Percentiles rank a stretch among this genome's conserved stretches.
Evolutionary conservation across 2,797 vertebrate genomes (phyloP).

Genomic region (Sebastes hubbsi): DNA sequence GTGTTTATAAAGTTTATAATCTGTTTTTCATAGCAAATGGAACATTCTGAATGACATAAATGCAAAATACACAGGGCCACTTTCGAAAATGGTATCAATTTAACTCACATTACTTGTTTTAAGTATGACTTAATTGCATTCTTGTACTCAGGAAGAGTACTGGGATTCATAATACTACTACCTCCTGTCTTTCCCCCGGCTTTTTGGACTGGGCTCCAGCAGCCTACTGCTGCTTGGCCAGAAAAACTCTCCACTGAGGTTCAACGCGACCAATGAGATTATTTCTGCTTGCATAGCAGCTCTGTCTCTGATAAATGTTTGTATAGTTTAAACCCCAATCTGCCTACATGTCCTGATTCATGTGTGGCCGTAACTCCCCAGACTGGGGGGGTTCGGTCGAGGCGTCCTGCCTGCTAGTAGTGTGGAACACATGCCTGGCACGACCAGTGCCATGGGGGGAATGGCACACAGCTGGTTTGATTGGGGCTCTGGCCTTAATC

Average conservation of each 20-base stretch:
- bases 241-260: slow-evolving; percentile 56
- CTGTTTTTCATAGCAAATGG: not conserved
- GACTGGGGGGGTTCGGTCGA: slow-evolving; percentile 55
- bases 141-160: not conserved
- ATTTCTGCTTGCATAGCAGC: slow-evolving; percentile 72
- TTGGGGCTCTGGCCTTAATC: slow-evolving; percentile 74
- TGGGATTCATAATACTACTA: slow-evolving; percentile 34
- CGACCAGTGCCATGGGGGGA: slow-evolving; percentile 48
- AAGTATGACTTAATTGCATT: slow-evolving; percentile 1
- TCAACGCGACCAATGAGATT: slow-evolving; percentile 71
- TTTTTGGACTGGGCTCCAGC: slow-evolving; percentile 29
- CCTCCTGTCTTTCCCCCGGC: slow-evolving; percentile 22
- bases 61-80: not conserved
- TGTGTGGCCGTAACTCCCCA: slow-evolving; percentile 70
- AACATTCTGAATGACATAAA: not conserved
- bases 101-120: not conserved
- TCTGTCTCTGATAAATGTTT: slow-evolving; percentile 66
- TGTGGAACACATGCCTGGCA: slow-evolving; percentile 73
- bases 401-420: slow-evolving; percentile 48
- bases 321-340: slow-evolving; percentile 69
- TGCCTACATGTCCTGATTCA: slow-evolving; percentile 67
- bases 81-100: not conserved
- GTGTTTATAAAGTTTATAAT: not conserved
- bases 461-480: slow-evolving; percentile 77
- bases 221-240: slow-evolving; percentile 41